A percentile compares a stretch with the other conserved stretches of the same genome.
These are phyloP conservation scores for Pandemis corylana DNA, from an alignment of 2,888 invertebrate species.

Conservation along the genomic window DNA sequence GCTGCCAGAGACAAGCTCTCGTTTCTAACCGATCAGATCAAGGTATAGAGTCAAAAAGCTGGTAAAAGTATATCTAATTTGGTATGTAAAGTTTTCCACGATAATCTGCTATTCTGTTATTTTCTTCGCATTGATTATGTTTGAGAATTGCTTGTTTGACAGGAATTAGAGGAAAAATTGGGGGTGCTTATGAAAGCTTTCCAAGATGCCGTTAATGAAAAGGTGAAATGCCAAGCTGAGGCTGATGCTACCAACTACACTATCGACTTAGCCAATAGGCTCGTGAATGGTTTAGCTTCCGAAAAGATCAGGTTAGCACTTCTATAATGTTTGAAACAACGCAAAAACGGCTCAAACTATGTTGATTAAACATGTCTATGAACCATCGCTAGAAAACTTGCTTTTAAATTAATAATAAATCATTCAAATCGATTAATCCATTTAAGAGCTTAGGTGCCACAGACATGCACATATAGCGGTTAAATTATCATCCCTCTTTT, in stretches of 20 bases:
- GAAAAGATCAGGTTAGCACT: conserved; percentile 87
- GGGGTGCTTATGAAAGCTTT: conserved; percentile 91
- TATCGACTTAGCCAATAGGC: conserved; percentile 95
- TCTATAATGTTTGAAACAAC: not conserved
- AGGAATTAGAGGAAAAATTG: conserved; percentile 91
- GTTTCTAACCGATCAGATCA: conserved; percentile 89
- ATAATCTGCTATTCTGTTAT: not conserved
- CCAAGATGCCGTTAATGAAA: conserved; percentile 93
- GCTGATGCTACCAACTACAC: conserved; percentile 95
- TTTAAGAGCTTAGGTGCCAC: too few relatives aligned
- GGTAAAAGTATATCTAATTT: not conserved
- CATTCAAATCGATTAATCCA: too few relatives aligned
- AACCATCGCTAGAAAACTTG: too few relatives aligned
- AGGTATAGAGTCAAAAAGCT: conserved; percentile 63
- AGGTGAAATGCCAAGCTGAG: conserved; percentile 96
- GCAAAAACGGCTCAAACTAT: too few relatives aligned
- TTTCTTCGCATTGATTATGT: not conserved
- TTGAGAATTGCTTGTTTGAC: conserved; percentile 1
- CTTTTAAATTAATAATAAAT: too few relatives aligned
- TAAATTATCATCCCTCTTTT: too few relatives aligned
- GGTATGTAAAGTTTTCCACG: not conserved
- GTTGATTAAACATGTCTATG: too few relatives aligned
- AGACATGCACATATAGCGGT: too few relatives aligned
- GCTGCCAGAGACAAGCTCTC: conserved; percentile 92
- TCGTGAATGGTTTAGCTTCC: conserved; percentile 96